Evolutionary conservation across 2,113 vertebrate genomes (phyloP), one percentile per base, ranked within the genome.

Genomic region (Orientallactaga bullata): DNA sequence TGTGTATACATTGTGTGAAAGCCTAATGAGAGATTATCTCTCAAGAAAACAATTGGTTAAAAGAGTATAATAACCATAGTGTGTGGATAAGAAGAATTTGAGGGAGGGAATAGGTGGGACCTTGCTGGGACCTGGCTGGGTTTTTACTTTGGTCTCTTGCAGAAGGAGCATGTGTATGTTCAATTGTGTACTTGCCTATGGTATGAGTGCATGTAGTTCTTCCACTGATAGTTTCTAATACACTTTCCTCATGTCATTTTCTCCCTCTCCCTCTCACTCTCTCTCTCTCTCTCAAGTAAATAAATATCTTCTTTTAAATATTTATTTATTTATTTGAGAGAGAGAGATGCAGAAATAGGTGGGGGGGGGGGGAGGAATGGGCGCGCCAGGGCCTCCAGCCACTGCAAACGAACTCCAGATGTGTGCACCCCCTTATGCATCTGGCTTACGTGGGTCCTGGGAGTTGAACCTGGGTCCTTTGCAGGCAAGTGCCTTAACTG

Each of bases 191-290:
- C 7, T 47, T 42, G 60, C n/a, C 58, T 61, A 23, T 35, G 24
- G 32, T 55, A 28, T 58, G 37, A 7, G 6, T 35, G 7, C 0
- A 0, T 35, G 1, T 5, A 21, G 24, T 24, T n/a, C 28, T 80
- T 91, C 55, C 23, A 13, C 6, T 28, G 21, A 13, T 6, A 20
- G 23, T 69, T 78, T 83, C 30, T 60, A 5, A 23, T 26, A 35
- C 30, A 37, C 61, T 72, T 66, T 24, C 17, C 18, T n/a, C 1
- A 5, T 28, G 0, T 65, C 35, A 1, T 10, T 32, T 13, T n/a
- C n/a, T n/a, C n/a, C n/a, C n/a, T n/a, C n/a, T n/a, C n/a, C n/a
- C n/a, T n/a, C n/a, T n/a, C n/a, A n/a, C n/a, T n/a, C n/a, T n/a
- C n/a, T n/a, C n/a, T 47, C 42, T 47, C 42, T 47, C 42, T 47